These are phyloP conservation scores for Cercopithecus diana DNA, from an alignment of 2,797 vertebrate genomes.

Conservation along the genomic window DNA sequence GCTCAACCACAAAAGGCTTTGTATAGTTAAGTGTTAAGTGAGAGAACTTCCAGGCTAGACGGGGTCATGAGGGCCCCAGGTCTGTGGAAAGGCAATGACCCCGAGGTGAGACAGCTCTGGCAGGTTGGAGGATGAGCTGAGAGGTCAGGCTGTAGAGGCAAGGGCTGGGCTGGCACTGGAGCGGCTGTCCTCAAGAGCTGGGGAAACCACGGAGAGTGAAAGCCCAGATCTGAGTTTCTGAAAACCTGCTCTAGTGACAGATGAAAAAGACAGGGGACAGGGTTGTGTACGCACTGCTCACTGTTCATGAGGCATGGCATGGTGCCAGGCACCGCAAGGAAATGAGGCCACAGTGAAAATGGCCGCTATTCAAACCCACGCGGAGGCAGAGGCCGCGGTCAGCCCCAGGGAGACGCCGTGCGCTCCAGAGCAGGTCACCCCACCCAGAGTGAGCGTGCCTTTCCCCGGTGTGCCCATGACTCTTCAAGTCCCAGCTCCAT, in stretches of 20 bases:
- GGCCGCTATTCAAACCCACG: background rate
- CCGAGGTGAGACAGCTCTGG: background rate
- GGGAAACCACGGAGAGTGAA: too few species aligned
- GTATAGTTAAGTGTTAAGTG: too few species aligned
- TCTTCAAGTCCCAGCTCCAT: background rate
- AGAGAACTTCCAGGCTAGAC: background rate
- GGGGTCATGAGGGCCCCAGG: fast-evolving
- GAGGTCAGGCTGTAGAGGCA: background rate
- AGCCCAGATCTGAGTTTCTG: background rate
- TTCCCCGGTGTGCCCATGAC: background rate
- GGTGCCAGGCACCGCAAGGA: background rate
- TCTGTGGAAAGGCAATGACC: background rate
- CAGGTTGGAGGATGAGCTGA: background rate
- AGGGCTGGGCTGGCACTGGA: background rate
- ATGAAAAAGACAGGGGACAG: background rate
- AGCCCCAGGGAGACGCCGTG: background rate
- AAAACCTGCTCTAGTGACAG: background rate
- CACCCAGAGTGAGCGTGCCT: background rate
- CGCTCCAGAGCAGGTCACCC: background rate
- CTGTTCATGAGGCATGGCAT: fast-evolving
- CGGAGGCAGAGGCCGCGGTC: fast-evolving
- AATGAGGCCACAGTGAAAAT: background rate
- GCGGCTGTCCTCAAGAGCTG: background rate
- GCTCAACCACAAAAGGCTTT: background rate
- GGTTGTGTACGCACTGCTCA: too few species aligned